Percentiles rank a stretch among this genome's conserved stretches.
Evolutionary conservation across 1,140 invertebrate species (phyloP).

Genomic region (Medauroidea extradentata): DNA sequence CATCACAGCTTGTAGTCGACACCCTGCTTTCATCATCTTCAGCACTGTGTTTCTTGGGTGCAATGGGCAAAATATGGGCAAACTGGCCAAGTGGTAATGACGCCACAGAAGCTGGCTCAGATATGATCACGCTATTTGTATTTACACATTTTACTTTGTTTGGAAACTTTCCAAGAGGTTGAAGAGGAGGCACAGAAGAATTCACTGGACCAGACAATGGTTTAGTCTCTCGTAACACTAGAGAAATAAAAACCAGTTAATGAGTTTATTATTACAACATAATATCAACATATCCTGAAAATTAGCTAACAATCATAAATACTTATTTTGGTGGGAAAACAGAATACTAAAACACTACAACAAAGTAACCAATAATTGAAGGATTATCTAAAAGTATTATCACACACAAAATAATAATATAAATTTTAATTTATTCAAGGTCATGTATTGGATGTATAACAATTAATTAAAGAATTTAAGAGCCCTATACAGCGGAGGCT

Average conservation of each 20-base stretch:
- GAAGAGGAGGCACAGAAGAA: conserved; percentile 42
- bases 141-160: conserved; percentile 35
- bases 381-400: too few species aligned
- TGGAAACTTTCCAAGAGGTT: conserved; percentile 41
- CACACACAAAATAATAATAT: too few species aligned
- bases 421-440: too few species aligned
- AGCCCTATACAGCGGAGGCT: too few species aligned
- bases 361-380: too few species aligned
- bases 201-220: conserved; percentile 29
- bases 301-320: background rate
- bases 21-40: conserved; percentile 40
- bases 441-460: too few species aligned
- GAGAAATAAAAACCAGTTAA: conserved; percentile 24
- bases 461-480: too few species aligned
- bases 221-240: conserved; percentile 45
- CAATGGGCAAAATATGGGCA: conserved; percentile 13
- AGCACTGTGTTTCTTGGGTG: conserved; percentile 41
- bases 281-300: conserved; percentile 1
- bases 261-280: conserved; percentile 6
- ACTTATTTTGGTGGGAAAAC: too few species aligned
- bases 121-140: conserved; percentile 29
- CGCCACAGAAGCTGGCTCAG: conserved; percentile 40
- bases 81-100: too few species aligned
- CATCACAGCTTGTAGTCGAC: conserved; percentile 24
- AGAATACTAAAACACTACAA: too few species aligned